Evolutionary conservation across 2,797 vertebrate genomes (phyloP).

Genomic region (Dallia pectoralis): DNA sequence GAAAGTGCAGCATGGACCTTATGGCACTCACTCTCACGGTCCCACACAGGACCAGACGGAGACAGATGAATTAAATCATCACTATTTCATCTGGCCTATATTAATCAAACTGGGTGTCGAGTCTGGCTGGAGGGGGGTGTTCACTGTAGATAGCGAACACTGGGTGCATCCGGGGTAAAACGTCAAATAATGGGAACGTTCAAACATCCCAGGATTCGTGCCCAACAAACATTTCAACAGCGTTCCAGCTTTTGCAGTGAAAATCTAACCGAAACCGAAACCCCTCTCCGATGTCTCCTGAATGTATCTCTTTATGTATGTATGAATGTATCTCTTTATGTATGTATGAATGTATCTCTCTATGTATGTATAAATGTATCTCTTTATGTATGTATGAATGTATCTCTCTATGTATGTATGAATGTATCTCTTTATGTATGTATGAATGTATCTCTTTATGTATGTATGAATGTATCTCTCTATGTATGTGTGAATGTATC

Average conservation of each 20-base stretch:
- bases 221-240: background rate
- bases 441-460: too few relatives aligned
- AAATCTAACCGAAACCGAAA: background rate
- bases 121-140: slow-evolving; percentile 22
- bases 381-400: too few relatives aligned
- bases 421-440: too few relatives aligned
- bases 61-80: slow-evolving; percentile 58
- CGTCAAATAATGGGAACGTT: slow-evolving; percentile 15
- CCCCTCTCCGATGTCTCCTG: background rate
- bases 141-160: slow-evolving; percentile 28
- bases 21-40: slow-evolving; percentile 59
- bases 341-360: too few relatives aligned
- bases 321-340: background rate
- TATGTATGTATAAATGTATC: too few relatives aligned
- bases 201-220: background rate
- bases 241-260: background rate
- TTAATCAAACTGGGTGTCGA: slow-evolving; percentile 43
- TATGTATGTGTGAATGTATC: too few relatives aligned
- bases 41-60: slow-evolving; percentile 47
- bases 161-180: slow-evolving; percentile 28
- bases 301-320: background rate
- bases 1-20: slow-evolving; percentile 64
- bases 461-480: too few relatives aligned
- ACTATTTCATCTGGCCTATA: slow-evolving; percentile 55
- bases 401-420: too few relatives aligned